These are phyloP conservation scores for Catocala nupta DNA, from an alignment of 2,888 invertebrate genomes.

Conservation along the genomic window DNA sequence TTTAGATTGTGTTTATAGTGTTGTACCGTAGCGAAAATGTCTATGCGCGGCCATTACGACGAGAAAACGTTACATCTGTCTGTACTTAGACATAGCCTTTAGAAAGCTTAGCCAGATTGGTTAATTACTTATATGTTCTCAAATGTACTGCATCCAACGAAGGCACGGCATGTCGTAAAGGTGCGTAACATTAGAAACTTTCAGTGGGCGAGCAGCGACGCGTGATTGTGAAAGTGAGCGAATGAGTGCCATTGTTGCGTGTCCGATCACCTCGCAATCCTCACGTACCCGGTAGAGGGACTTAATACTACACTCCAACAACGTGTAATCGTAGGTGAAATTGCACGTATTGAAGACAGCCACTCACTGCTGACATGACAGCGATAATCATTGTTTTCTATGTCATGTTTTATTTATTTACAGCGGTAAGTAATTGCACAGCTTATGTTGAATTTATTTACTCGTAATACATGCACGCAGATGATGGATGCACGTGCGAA, in stretches of 20 bases:
- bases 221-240: conserved; percentile 82
- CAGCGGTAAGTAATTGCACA: conserved; percentile 6
- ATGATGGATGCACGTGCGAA: no score
- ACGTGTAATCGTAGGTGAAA: conserved; percentile 37
- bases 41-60: no score
- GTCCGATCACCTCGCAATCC: conserved; percentile 44
- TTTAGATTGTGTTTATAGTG: no score
- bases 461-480: no score
- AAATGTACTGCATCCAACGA: neutral
- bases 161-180: neutral
- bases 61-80: no score
- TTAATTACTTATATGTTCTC: no score
- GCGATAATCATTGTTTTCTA: conserved; percentile 30
- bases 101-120: neutral
- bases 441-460: neutral
- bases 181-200: conserved; percentile 63
- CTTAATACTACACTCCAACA: conserved; percentile 31
- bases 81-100: neutral
- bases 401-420: conserved; percentile 28
- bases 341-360: conserved; percentile 33
- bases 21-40: no score
- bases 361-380: conserved; percentile 8
- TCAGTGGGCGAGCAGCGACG: conserved; percentile 51
- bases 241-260: conserved; percentile 73
- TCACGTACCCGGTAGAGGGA: conserved; percentile 22